phyloP scores from a whole-genome alignment of 2,888 invertebrate species.

The Lingula anatina region DNA sequence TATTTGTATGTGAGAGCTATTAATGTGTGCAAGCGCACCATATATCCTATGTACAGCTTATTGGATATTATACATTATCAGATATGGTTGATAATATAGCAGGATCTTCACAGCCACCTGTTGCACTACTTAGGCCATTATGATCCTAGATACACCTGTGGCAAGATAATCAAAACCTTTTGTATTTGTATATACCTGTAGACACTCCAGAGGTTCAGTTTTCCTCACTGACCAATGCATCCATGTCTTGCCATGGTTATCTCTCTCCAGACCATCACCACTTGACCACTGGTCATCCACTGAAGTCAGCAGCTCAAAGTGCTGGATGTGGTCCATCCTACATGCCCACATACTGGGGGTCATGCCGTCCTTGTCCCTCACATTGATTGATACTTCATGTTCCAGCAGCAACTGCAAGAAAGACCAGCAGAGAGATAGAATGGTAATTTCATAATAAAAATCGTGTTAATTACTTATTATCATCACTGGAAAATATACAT shows the following conservation, averaged over 20 bases:
- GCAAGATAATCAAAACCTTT: too few species aligned
- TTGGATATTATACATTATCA: neutral
- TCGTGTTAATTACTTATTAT: too few species aligned
- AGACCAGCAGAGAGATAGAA: neutral
- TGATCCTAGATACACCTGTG: too few species aligned
- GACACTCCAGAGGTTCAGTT: constrained; percentile 47
- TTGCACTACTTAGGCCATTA: too few species aligned
- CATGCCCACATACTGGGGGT: constrained; percentile 53
- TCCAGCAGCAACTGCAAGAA: constrained; percentile 36
- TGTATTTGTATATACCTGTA: too few species aligned
- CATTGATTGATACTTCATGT: constrained; percentile 30
- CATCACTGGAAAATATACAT: too few species aligned
- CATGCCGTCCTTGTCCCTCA: constrained; percentile 47
- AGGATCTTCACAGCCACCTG: too few species aligned
- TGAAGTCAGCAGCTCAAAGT: constrained; percentile 40
- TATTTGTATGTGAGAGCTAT: too few species aligned
- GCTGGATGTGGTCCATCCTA: constrained; percentile 48
- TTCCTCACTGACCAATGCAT: constrained; percentile 50
- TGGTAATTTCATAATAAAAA: too few species aligned
- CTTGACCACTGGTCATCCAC: constrained; percentile 24
- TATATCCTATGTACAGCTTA: neutral
- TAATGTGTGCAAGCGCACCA: neutral
- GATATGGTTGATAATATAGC: too few species aligned
- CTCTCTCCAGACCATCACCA: constrained; percentile 39
- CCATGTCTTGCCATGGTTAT: constrained; percentile 46